Evolutionary conservation across 2,888 invertebrate genomes (phyloP), one percentile per base, ranked within the genome.

Genomic region (Lepidochrysops patricia): DNA sequence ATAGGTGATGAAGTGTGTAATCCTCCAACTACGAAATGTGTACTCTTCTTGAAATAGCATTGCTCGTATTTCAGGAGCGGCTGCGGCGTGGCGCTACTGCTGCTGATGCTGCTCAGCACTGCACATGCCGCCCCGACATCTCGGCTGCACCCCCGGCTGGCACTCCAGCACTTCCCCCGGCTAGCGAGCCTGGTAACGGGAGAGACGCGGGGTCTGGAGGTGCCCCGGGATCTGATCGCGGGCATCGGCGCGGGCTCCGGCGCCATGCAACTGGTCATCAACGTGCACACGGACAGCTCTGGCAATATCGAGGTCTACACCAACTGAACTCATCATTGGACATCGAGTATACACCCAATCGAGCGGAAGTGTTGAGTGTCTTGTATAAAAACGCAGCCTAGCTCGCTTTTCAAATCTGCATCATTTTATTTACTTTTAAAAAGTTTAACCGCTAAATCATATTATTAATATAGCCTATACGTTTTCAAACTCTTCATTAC

Each of bases 291-390:
- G 0, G 88, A 88, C 64, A 85, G 82, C 50, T 72, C 77, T 9
- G 89, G 88, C 0, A 88, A 87, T 62, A 85, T 88, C 27, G 84
- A 86, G 68, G 82, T 89, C 50, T 80, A 72, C 66, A 82, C 84
- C 3, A 84, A 84, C 67, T 87, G 72, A 9, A 0, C 2, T 19
- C 19, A n/a, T 19, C 6, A 1, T 0, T 32, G 32, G 32, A n/a
- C n/a, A n/a, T n/a, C n/a, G n/a, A n/a, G n/a, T n/a, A n/a, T n/a
- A n/a, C n/a, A n/a, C n/a, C n/a, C n/a, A n/a, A n/a, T n/a, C n/a
- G n/a, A n/a, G n/a, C n/a, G n/a, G n/a, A n/a, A n/a, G n/a, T n/a
- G n/a, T n/a, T n/a, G n/a, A n/a, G n/a, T n/a, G n/a, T n/a, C n/a
- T n/a, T n/a, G n/a, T n/a, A n/a, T n/a, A n/a, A n/a, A n/a, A n/a